phyloP scores from a whole-genome alignment of 2,797 vertebrate species.

The Micropoecilia bifurca region DNA sequence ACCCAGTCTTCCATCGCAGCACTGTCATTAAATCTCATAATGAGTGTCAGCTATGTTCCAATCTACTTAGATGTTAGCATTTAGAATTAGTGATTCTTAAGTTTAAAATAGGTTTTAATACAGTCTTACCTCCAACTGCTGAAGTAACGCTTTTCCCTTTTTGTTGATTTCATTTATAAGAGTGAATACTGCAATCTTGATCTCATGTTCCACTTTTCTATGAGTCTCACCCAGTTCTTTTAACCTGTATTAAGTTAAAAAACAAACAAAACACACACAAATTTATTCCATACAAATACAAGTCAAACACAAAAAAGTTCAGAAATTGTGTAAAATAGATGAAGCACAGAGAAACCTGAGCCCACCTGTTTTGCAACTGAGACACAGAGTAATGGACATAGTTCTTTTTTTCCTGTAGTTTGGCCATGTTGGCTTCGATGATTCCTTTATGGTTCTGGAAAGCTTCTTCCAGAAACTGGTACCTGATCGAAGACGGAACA shows the following conservation, averaged over 20 bases:
- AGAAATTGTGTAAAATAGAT: neutral
- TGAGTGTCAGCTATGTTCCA: neutral
- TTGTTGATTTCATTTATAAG: constrained; percentile 99
- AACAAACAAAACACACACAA: neutral
- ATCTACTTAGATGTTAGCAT: neutral
- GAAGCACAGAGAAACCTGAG: neutral
- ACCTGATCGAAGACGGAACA: constrained; percentile 80
- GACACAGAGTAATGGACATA: constrained; percentile 95
- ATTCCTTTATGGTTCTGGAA: constrained; percentile 97
- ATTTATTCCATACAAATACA: neutral
- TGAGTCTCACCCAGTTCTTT: constrained; percentile 97
- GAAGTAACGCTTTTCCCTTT: constrained; percentile 96
- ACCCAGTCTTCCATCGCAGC: neutral
- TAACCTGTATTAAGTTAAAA: constrained; percentile 80
- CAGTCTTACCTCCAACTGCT: constrained; percentile 93
- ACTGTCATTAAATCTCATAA: neutral
- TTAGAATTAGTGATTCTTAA: neutral
- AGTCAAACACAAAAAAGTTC: neutral
- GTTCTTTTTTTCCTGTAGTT: constrained; percentile 96
- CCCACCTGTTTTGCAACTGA: constrained; percentile 95
- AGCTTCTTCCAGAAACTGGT: constrained; percentile 98
- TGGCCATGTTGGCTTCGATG: constrained; percentile 92
- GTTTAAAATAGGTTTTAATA: neutral
- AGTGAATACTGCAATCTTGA: constrained; percentile 99
- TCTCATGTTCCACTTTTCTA: constrained; percentile 97